These are phyloP conservation scores for Heterotilapia buettikoferi DNA, from an alignment of 2,113 vertebrate genomes.

Conservation along the genomic window DNA sequence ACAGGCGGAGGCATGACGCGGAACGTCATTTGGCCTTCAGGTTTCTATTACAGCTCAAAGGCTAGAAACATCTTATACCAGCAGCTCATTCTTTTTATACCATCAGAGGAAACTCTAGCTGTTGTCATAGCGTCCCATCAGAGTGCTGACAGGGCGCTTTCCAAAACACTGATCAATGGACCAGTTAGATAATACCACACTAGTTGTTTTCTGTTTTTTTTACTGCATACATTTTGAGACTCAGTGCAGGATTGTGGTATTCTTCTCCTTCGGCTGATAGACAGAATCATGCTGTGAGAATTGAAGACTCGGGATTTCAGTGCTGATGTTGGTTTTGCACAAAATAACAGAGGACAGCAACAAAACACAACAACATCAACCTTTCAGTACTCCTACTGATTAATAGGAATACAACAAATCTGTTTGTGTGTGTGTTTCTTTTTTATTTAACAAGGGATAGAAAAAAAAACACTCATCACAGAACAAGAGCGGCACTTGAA, in stretches of 20 bases:
- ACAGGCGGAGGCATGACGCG: not conserved
- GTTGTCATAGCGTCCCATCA: constrained; percentile 50
- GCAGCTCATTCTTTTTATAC: constrained; percentile 58
- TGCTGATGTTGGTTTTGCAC: not conserved
- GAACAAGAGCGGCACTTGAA: not conserved
- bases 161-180: constrained; percentile 57
- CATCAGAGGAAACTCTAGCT: constrained; percentile 63
- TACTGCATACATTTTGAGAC: not conserved
- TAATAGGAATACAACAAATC: not conserved
- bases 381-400: not conserved
- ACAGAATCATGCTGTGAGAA: not conserved
- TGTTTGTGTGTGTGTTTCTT: not conserved
- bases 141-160: constrained; percentile 58
- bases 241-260: not conserved
- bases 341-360: not conserved
- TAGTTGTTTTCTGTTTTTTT: constrained; percentile 11
- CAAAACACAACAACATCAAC: not conserved
- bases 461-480: not conserved
- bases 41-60: constrained; percentile 49
- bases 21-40: constrained; percentile 47
- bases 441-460: not conserved
- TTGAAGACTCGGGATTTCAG: not conserved
- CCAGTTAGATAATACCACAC: constrained; percentile 45
- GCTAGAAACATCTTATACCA: constrained; percentile 47
- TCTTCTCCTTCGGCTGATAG: not conserved